Evolutionary conservation across 2,113 vertebrate species (phyloP).

Genomic region (Python bivittatus): DNA sequence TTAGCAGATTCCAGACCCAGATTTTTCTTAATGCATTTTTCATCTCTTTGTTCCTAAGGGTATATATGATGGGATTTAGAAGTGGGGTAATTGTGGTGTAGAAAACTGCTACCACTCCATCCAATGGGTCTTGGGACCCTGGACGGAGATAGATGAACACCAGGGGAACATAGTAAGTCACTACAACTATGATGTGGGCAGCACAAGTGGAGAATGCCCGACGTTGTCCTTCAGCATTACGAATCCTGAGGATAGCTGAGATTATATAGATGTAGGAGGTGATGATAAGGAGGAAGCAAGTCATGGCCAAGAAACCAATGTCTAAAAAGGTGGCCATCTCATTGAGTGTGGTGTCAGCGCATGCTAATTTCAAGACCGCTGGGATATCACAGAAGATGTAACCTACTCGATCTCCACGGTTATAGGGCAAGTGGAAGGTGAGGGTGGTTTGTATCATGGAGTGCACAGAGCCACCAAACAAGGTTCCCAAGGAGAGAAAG

Average conservation of each 20-base stretch:
- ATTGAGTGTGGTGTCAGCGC: constrained; percentile 61
- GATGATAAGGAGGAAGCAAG: constrained; percentile 63
- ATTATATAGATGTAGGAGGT: constrained; percentile 62
- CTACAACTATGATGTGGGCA: constrained; percentile 57
- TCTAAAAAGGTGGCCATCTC: constrained; percentile 65
- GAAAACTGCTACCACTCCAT: constrained; percentile 56
- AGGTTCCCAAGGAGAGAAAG: constrained; percentile 59
- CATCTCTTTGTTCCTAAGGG: constrained; percentile 62
- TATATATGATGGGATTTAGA: constrained; percentile 63
- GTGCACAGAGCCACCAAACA: constrained; percentile 61
- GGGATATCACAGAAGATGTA: constrained; percentile 70
- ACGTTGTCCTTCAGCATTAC: constrained; percentile 23
- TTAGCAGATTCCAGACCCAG: background rate
- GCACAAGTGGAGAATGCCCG: constrained; percentile 65
- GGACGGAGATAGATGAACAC: constrained; percentile 60
- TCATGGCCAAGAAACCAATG: constrained; percentile 63
- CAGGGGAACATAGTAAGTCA: constrained; percentile 58
- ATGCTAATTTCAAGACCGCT: constrained; percentile 59
- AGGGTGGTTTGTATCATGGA: constrained; percentile 68
- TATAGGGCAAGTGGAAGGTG: constrained; percentile 61
- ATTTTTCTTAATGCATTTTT: constrained; percentile 50
- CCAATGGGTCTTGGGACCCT: constrained; percentile 46
- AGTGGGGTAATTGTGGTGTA: constrained; percentile 63
- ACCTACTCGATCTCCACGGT: constrained; percentile 53
- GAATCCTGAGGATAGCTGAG: constrained; percentile 53